These are phyloP conservation scores for Lasioglossum leucozonium DNA, from an alignment of 2,888 invertebrate species.

Conservation along the genomic window DNA sequence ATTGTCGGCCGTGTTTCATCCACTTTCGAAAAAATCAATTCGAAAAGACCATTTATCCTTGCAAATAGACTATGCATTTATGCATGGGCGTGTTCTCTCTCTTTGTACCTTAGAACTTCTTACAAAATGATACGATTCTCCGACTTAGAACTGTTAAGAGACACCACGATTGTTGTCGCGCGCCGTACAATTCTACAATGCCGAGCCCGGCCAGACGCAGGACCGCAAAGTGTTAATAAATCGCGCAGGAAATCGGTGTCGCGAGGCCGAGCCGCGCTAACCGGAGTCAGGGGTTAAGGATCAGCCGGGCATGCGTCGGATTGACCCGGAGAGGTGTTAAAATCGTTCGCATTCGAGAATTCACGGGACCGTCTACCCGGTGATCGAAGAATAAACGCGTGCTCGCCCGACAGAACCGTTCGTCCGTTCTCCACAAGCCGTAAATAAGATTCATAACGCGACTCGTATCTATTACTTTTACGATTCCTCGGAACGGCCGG, in stretches of 20 bases:
- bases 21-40: neutral
- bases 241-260: neutral
- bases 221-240: neutral
- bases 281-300: neutral
- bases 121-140: no score
- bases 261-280: neutral
- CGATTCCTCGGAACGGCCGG: slow-evolving; percentile 29
- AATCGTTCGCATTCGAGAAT: neutral
- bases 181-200: no score
- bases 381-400: slow-evolving; percentile 18
- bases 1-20: neutral
- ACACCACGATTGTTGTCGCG: no score
- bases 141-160: no score
- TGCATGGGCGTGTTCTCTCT: no score
- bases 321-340: neutral
- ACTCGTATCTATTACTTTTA: slow-evolving; percentile 56
- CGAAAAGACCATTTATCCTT: no score
- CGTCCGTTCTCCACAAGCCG: slow-evolving; percentile 10
- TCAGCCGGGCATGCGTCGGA: neutral
- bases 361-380: neutral
- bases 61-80: no score
- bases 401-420: neutral
- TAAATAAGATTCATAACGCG: slow-evolving; percentile 62
- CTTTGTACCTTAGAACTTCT: no score
- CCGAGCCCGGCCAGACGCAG: no score